Evolutionary conservation across 2,797 vertebrate genomes (phyloP), one percentile per base, ranked within the genome.

Genomic region (Pantherophis vulpinus): DNA sequence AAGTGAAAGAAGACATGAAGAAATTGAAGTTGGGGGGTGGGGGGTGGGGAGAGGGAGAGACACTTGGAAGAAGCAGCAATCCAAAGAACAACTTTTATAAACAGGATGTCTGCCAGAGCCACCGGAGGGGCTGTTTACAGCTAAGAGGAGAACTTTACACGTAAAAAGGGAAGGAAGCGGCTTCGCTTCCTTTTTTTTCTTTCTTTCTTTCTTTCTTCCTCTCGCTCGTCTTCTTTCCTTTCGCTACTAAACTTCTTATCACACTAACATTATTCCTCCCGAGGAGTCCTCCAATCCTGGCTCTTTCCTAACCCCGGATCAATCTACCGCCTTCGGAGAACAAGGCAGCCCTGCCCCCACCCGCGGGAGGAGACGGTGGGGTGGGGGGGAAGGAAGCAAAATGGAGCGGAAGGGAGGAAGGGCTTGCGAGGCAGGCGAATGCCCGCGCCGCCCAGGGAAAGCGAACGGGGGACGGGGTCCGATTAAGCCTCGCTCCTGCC

Each of bases 51-150:
- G 90, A 11, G 63, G 13, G n/a, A 20, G 16, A 16, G 11, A 54
- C 0, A 8, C 1, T 42, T 42, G 32, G 74, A n/a, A 42, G 32
- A 13, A 5, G 20, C 42, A 13, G 55, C 25, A 5, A 10, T 66
- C 92, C 8, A 32, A 88, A 55, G 86, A 42, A 58, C 29, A 79
- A 70, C 11, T 86, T 63, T 74, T 37, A 94, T 94, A 96, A 97
- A 97, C 97, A 96, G 96, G 96, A 97, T 96, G 95, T 96, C 96
- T 55, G 88, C 87, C 89, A 25, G 92, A 83, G 90, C 58, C 66
- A 93, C 5, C 23, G 90, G 87, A 92, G 61, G 91, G 94, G 92
- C 74, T 88, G 55, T 86, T 94, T 93, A 90, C 93, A 94, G 59
- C 58, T 37, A 25, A 29, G 63, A 54, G 16, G 27, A n/a, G 59